phyloP scores from a whole-genome alignment of 2,888 invertebrate species.

The Rhabditophanes sp. region DNA sequence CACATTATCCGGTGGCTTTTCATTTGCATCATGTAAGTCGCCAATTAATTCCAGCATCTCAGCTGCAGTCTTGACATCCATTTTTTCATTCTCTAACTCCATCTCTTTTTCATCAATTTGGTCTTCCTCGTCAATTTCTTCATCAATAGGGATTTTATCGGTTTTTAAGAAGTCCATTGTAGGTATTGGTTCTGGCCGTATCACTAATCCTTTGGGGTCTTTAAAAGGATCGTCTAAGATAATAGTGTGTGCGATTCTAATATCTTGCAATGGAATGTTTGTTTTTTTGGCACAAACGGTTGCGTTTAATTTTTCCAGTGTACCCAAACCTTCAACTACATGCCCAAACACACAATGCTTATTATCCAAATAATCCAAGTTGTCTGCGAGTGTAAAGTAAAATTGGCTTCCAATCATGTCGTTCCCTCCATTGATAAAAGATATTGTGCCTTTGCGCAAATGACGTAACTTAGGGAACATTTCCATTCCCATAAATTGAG shows the following conservation, averaged over 20 bases:
- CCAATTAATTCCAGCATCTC: conserved; percentile 81
- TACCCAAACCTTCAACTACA: conserved; percentile 66
- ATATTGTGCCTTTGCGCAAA: conserved; percentile 62
- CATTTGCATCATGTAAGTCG: conserved; percentile 86
- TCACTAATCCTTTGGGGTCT: conserved; percentile 53
- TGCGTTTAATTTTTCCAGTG: conserved; percentile 75
- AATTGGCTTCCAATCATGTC: conserved; percentile 75
- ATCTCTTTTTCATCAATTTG: conserved; percentile 71
- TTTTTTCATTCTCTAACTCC: conserved; percentile 67
- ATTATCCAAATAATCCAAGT: conserved; percentile 69
- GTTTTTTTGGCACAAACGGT: conserved; percentile 70
- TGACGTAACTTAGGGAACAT: conserved; percentile 77
- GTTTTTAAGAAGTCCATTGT: conserved; percentile 12
- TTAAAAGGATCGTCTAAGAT: conserved; percentile 86
- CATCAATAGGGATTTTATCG: conserved; percentile 36
- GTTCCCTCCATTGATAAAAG: conserved; percentile 60
- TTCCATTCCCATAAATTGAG: conserved; percentile 76
- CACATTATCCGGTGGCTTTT: conserved; percentile 95
- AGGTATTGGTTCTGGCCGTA: not conserved
- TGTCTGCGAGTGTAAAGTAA: conserved; percentile 73
- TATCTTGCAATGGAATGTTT: conserved; percentile 7
- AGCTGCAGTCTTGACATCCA: conserved; percentile 86
- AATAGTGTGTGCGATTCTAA: conserved; percentile 81
- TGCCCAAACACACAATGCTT: conserved; percentile 79
- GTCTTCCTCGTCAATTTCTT: conserved; percentile 52